These are phyloP conservation scores for Zootermopsis nevadensis DNA, from an alignment of 2,888 invertebrate species.

Conservation along the genomic window DNA sequence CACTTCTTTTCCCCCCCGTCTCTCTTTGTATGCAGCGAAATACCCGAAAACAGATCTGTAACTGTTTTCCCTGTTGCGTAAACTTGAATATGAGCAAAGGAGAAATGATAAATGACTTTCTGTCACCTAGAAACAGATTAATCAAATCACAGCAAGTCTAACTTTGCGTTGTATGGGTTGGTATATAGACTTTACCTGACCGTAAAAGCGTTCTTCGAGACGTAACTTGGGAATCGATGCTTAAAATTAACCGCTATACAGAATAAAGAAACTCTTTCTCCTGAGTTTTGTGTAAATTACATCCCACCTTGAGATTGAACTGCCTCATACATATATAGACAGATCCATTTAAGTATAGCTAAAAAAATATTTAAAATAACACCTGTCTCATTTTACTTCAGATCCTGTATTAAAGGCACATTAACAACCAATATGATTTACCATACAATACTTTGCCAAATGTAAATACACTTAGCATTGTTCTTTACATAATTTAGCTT, in stretches of 20 bases:
- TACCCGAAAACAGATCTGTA: background rate
- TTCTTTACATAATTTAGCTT: background rate
- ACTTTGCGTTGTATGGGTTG: slow-evolving; percentile 12
- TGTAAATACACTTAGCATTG: background rate
- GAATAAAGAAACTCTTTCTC: background rate
- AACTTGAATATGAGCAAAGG: slow-evolving; percentile 1
- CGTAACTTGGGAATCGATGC: background rate
- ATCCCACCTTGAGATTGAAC: no score
- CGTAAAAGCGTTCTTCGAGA: slow-evolving; percentile 8
- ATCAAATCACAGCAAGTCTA: slow-evolving; percentile 4
- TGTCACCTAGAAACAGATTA: slow-evolving; percentile 7
- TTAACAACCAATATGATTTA: background rate
- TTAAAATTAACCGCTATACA: background rate
- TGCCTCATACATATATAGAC: no score
- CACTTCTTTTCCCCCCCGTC: background rate
- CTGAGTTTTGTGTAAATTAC: no score
- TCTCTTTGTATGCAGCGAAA: background rate
- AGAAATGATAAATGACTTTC: slow-evolving; percentile 4
- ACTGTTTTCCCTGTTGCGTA: background rate
- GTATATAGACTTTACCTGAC: background rate
- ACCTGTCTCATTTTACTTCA: no score
- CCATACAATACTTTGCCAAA: background rate
- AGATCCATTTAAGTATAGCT: no score
- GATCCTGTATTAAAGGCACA: background rate
- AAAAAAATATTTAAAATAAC: no score